Percentiles rank a stretch among this genome's conserved stretches.
Evolutionary conservation across 2,888 invertebrate species (phyloP).

Genomic region (Galerucella calmariensis): DNA sequence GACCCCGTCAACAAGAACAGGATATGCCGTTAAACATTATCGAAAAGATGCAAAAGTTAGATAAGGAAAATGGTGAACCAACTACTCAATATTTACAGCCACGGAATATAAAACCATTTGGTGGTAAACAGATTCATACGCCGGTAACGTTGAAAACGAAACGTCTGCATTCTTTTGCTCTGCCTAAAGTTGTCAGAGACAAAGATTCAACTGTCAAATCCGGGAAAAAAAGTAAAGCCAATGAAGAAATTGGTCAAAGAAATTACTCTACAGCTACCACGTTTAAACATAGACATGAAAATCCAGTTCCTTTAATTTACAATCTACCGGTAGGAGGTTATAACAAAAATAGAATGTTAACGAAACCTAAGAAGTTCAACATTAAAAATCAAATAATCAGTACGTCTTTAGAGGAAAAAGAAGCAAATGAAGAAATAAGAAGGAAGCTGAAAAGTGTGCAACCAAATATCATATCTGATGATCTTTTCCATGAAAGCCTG

Average conservation of each 20-base stretch:
- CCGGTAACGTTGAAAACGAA: not conserved
- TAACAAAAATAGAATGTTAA: not conserved
- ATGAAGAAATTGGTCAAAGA: not conserved
- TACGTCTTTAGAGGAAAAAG: not conserved
- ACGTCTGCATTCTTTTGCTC: not conserved
- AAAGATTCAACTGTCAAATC: not conserved
- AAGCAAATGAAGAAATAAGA: not conserved
- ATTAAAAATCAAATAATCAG: not conserved
- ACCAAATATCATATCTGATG: not conserved
- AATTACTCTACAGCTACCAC: not conserved
- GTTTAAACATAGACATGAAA: not conserved
- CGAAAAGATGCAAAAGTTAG: conserved; percentile 19
- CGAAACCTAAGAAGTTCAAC: not conserved
- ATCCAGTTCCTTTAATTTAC: not conserved
- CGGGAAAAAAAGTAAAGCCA: not conserved
- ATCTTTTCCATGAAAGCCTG: not conserved
- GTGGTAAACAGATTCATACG: conserved; percentile 1
- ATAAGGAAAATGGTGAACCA: not conserved
- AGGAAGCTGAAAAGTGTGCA: not conserved
- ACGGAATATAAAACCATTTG: conserved; percentile 23
- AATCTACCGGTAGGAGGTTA: not conserved
- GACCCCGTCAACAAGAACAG: not conserved
- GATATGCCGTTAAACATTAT: conserved; percentile 13
- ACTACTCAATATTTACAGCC: conserved; percentile 18
- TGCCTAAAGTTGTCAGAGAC: not conserved